Evolutionary conservation across 1,140 invertebrate species (phyloP).

Genomic region (Achroia grisella): DNA sequence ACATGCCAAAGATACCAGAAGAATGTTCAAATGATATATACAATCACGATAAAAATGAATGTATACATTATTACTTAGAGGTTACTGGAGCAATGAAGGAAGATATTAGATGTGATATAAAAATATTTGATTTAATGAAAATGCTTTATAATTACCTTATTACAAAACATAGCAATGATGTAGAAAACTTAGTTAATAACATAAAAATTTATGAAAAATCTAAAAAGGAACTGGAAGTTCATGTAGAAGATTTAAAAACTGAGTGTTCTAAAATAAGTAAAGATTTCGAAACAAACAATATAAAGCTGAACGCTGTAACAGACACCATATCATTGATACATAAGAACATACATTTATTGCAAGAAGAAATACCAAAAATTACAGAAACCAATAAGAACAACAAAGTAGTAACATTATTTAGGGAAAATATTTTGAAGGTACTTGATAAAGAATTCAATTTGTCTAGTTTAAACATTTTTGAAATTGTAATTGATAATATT

Average conservation of each 20-base stretch:
- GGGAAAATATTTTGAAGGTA: constrained; percentile 34
- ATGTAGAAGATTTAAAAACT: constrained; percentile 20
- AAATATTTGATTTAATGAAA: constrained; percentile 58
- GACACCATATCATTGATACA: constrained; percentile 21
- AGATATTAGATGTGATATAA: constrained; percentile 29
- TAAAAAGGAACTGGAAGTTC: constrained; percentile 27
- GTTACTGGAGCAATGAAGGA: constrained; percentile 28
- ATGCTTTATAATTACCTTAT: constrained; percentile 41
- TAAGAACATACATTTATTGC: constrained; percentile 15
- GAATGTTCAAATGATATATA: constrained; percentile 30
- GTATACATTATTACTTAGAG: constrained; percentile 46
- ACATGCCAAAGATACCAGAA: constrained; percentile 28
- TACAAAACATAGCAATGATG: constrained; percentile 41
- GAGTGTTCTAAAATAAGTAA: constrained; percentile 22
- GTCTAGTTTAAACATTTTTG: constrained; percentile 27
- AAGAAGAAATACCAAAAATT: constrained; percentile 6
- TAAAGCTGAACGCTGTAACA: constrained; percentile 19
- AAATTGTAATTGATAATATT: constrained; percentile 27
- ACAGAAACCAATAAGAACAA: constrained; percentile 9
- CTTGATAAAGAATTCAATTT: constrained; percentile 42
- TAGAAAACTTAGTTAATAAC: constrained; percentile 53
- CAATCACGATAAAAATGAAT: constrained; percentile 41
- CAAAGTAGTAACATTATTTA: constrained; percentile 26
- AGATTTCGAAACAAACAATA: constrained; percentile 27
- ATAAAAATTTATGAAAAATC: constrained; percentile 45